phyloP scores from a whole-genome alignment of 2,797 vertebrate genomes.

The Peromyscus eremicus region DNA sequence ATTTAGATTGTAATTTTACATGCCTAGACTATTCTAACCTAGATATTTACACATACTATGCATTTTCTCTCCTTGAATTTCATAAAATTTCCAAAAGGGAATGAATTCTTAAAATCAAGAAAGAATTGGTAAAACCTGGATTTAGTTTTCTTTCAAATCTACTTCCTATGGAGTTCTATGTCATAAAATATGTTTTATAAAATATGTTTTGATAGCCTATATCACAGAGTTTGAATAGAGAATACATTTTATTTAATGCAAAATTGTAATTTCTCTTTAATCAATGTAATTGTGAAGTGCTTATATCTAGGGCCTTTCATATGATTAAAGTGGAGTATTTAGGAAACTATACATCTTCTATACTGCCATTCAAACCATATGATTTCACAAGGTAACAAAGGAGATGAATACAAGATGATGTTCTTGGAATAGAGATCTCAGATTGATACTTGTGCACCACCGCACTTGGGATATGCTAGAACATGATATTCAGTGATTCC shows the following conservation, averaged over 20 bases:
- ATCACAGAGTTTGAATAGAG: background rate
- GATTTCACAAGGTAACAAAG: background rate
- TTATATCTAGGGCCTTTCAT: background rate
- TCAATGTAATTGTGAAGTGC: background rate
- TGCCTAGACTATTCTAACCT: background rate
- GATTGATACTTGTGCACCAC: background rate
- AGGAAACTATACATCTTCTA: background rate
- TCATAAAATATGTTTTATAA: background rate
- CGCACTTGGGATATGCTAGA: background rate
- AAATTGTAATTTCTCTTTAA: background rate
- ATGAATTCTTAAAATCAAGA: background rate
- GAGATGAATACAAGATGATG: background rate
- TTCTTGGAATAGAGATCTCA: background rate
- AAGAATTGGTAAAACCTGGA: background rate
- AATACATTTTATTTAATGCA: background rate
- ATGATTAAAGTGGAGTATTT: background rate
- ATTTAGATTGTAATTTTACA: background rate
- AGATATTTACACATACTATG: background rate
- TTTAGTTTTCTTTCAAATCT: background rate
- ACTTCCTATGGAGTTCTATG: background rate
- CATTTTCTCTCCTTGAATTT: background rate
- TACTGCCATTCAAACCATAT: background rate
- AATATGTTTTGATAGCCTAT: background rate
- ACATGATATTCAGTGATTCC: background rate
- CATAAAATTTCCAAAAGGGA: background rate